Evolutionary conservation across 2,888 invertebrate species (phyloP).

Genomic region (Tetragonula carbonaria): DNA sequence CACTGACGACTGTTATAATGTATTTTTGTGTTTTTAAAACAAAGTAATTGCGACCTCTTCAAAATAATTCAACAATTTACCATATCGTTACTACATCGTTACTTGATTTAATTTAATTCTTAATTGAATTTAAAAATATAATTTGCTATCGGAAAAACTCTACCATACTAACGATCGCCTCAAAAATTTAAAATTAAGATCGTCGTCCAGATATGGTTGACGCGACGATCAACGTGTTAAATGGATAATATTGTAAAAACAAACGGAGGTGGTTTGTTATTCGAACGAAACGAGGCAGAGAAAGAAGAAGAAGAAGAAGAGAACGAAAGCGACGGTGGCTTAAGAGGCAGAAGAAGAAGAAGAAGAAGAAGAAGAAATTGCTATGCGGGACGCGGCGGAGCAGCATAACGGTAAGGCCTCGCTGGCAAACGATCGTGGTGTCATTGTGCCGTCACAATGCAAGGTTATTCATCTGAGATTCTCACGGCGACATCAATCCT

Average conservation of each 20-base stretch:
- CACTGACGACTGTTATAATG: too few relatives aligned
- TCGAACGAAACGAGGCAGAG: conserved; percentile 37
- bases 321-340: neutral
- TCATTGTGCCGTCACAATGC: conserved; percentile 83
- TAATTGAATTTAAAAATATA: too few relatives aligned
- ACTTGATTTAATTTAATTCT: too few relatives aligned
- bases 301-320: neutral
- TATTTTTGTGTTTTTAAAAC: too few relatives aligned
- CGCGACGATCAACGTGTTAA: neutral
- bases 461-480: conserved; percentile 83
- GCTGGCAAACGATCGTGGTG: conserved; percentile 80
- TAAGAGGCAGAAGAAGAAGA: conserved; percentile 35
- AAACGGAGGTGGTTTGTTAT: neutral
- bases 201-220: too few relatives aligned
- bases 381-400: conserved; percentile 81
- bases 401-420: conserved; percentile 81
- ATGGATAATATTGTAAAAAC: neutral
- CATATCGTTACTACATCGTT: too few relatives aligned
- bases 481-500: conserved; percentile 82
- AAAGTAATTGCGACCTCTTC: too few relatives aligned
- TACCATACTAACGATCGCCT: too few relatives aligned
- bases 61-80: too few relatives aligned
- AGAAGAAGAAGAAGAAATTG: conserved; percentile 69
- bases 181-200: too few relatives aligned
- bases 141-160: too few relatives aligned